These are phyloP conservation scores for Peromyscus attwateri DNA, from an alignment of 2,797 vertebrate genomes.

Conservation along the genomic window DNA sequence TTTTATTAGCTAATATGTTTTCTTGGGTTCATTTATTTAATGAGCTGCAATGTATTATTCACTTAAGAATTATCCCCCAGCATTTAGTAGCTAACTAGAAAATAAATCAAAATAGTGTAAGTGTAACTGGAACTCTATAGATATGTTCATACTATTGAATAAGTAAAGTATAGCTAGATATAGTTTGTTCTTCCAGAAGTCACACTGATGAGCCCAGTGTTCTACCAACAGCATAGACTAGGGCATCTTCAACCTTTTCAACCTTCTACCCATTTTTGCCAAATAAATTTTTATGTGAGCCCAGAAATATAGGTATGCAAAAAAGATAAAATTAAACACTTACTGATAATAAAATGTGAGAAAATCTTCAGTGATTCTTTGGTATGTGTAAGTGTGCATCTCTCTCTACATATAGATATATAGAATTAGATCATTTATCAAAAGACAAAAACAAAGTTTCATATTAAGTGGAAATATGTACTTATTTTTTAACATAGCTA, in stretches of 20 bases:
- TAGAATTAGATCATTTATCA: neutral
- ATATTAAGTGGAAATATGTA: neutral
- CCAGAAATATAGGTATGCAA: neutral
- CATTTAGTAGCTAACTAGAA: neutral
- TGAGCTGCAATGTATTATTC: neutral
- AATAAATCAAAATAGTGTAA: neutral
- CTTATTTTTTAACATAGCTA: neutral
- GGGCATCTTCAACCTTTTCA: neutral
- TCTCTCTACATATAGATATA: neutral
- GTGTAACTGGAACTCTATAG: neutral
- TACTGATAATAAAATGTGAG: neutral
- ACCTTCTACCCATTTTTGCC: neutral
- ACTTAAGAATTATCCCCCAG: neutral
- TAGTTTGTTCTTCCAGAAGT: neutral
- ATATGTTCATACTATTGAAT: neutral
- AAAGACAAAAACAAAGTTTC: neutral
- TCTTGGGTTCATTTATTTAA: neutral
- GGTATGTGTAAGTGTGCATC: neutral
- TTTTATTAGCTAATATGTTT: neutral
- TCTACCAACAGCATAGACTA: neutral
- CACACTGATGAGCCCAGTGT: neutral
- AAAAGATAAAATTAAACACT: neutral
- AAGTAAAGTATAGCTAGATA: neutral
- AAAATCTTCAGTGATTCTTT: neutral
- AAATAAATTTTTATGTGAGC: neutral